These are phyloP conservation scores for Clarias pachynema DNA, from an alignment of 2,797 vertebrate species.

Conservation along the genomic window DNA sequence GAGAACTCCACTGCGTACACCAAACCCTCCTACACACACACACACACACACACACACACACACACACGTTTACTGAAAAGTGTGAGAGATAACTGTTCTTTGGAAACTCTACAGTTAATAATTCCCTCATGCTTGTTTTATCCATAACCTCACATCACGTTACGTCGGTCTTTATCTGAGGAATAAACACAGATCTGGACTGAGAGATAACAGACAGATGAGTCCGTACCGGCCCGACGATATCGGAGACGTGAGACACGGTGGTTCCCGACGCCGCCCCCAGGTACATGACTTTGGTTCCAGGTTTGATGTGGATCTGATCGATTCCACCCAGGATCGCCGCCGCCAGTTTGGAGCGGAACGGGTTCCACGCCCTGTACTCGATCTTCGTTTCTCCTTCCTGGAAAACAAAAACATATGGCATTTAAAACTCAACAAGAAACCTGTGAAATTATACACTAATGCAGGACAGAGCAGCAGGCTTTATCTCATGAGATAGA, in stretches of 20 bases:
- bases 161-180: neutral
- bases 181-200: neutral
- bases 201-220: neutral
- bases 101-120: neutral
- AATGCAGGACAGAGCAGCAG: neutral
- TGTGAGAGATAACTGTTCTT: neutral
- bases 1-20: conserved; percentile 96
- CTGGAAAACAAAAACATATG: conserved; percentile 58
- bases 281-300: conserved; percentile 87
- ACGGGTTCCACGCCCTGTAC: conserved; percentile 92
- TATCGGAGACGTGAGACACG: conserved; percentile 91
- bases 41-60: too few relatives aligned
- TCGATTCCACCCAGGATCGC: conserved; percentile 91
- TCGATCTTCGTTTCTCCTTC: conserved; percentile 88
- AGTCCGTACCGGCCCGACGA: conserved; percentile 86
- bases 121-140: neutral
- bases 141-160: neutral
- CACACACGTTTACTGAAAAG: neutral
- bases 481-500: too few relatives aligned
- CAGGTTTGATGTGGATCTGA: conserved; percentile 92
- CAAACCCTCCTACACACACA: conserved; percentile 78
- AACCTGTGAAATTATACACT: neutral
- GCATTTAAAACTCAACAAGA: neutral
- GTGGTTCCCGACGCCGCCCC: conserved; percentile 92
- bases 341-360: conserved; percentile 89